Evolutionary conservation across 2,888 invertebrate species (phyloP).

Genomic region (Helleia helle): DNA sequence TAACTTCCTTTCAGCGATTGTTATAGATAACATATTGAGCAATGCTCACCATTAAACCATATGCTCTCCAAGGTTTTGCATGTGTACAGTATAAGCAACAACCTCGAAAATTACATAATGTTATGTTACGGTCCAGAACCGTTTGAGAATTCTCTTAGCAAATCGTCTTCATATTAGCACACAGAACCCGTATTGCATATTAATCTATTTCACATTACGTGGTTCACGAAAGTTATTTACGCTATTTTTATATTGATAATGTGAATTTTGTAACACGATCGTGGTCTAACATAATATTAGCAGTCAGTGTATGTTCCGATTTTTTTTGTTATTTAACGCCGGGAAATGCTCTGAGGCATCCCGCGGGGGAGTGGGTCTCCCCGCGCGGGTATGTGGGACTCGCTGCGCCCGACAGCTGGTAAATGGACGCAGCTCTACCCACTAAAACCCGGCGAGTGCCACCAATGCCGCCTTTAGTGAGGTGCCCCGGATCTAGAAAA

Average conservation of each 20-base stretch:
- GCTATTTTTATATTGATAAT: neutral
- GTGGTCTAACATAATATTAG: too few relatives aligned
- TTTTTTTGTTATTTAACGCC: too few relatives aligned
- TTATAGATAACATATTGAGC: neutral
- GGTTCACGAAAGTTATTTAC: neutral
- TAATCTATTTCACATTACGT: constrained; percentile 24
- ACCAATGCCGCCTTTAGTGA: too few relatives aligned
- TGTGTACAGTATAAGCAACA: constrained; percentile 8
- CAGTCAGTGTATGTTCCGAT: too few relatives aligned
- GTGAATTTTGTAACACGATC: neutral
- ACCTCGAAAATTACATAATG: constrained; percentile 33
- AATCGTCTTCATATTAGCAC: constrained; percentile 40
- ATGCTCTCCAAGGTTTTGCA: neutral
- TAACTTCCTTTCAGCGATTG: neutral
- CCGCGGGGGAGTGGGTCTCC: too few relatives aligned
- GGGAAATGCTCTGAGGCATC: too few relatives aligned
- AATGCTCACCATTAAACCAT: neutral
- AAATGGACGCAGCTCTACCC: too few relatives aligned
- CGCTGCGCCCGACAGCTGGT: too few relatives aligned
- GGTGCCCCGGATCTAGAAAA: too few relatives aligned
- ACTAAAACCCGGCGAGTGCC: too few relatives aligned
- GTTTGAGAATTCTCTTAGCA: constrained; percentile 47
- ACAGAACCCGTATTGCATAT: constrained; percentile 34
- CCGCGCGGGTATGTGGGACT: too few relatives aligned
- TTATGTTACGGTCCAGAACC: constrained; percentile 38